Evolutionary conservation across 2,113 vertebrate species (phyloP).

Genomic region (Mola mola): DNA sequence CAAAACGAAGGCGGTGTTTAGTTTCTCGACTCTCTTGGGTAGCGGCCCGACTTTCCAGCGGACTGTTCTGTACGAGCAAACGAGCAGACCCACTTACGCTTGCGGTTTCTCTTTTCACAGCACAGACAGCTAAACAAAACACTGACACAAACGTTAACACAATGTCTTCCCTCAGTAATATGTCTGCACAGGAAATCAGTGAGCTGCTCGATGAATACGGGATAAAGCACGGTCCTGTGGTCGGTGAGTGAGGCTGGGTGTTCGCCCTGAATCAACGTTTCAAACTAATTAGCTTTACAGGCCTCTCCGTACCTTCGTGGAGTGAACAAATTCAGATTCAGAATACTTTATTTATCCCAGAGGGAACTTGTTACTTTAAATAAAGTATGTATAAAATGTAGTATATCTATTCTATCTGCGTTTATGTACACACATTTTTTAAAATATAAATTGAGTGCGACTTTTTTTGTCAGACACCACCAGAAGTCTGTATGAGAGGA

Average conservation of each 20-base stretch:
- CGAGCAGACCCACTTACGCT: background rate
- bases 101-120: slow-evolving; percentile 1
- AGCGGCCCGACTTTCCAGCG: background rate
- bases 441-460: background rate
- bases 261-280: slow-evolving; percentile 1
- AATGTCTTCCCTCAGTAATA: slow-evolving; percentile 62
- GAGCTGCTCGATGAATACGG: slow-evolving; percentile 75
- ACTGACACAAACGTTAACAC: background rate
- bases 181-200: slow-evolving; percentile 65
- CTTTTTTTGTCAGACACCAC: slow-evolving; percentile 59
- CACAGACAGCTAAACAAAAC: background rate
- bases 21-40: background rate
- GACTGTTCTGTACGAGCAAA: background rate
- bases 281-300: background rate
- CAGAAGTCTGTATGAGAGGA: slow-evolving; percentile 79
- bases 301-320: background rate
- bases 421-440: too few relatives aligned
- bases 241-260: slow-evolving; percentile 67
- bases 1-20: slow-evolving; percentile 34
- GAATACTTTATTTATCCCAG: too few relatives aligned
- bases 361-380: too few relatives aligned
- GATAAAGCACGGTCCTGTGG: slow-evolving; percentile 81
- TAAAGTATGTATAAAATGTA: too few relatives aligned
- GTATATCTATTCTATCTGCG: too few relatives aligned
- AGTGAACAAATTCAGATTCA: background rate